Base-by-base conservation (phyloP, 1,140 invertebrate genomes). In the Acromyrmex charruanus region DNA sequence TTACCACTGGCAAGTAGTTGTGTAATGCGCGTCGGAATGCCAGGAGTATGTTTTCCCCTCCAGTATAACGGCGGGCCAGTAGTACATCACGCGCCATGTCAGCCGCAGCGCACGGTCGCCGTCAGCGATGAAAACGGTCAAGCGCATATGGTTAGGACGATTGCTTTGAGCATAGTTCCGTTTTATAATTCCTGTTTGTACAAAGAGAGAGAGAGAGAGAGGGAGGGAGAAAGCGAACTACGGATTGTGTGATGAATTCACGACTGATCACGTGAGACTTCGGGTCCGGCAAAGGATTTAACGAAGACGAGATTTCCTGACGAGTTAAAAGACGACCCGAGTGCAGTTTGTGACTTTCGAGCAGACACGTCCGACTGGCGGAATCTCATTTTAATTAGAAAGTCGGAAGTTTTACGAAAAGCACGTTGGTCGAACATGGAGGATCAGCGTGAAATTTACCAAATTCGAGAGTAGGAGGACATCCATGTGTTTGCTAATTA, bases 31-130 rank as follows among this genome's bases (percentile, higher is more conserved):
- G 80, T 16, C 28, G 69, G 80, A 84, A 84, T 84, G 69, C 55
- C 49, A 51, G 25, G 25, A 82, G 53, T 39, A 84, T 28, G 69
- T 84, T 61, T 35, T 1, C 35, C 18, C 12, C 55, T 9, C 0
- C 9, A 63, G 77, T 21, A n/a, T 12, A 65, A 39, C 10, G 72
- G 53, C 68, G 80, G 28, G 55, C 80, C 53, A 84, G 80, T 84
- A 75, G 80, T 84, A 74, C 69, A 84, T 84, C 55, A 84, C 35
- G 39, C 69, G 80, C 25, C 80, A 25, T 84, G 80, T 74, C 69
- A 84, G 80, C 80, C 80, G 69, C 80, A 84, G 69, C 53, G 69
- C 28, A 18, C 69, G 39, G 55, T 21, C n/a, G 80, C 71, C 58
- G 69, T 84, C 69, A 49, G 39, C 72, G 25, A 84, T 84, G 80